Conservation (phyloP, 2,888 invertebrate genomes). For the Acrocyrtus sp. region DNA sequence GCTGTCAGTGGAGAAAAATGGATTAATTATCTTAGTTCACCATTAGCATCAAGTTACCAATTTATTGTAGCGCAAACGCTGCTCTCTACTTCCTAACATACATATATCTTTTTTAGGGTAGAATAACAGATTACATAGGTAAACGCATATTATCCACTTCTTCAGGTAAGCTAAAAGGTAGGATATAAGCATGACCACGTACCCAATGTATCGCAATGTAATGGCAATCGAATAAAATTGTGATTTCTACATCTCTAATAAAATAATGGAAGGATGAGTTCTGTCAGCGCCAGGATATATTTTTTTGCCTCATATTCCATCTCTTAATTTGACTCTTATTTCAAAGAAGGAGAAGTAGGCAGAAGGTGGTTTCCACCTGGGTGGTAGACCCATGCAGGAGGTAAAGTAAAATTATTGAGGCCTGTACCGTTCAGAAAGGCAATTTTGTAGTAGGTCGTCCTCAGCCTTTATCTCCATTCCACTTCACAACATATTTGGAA, state of each 20-base stretch:
- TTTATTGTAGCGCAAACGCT: neutral
- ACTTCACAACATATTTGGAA: neutral
- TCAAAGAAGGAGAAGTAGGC: too few relatives aligned
- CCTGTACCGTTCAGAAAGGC: too few relatives aligned
- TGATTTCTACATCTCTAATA: too few relatives aligned
- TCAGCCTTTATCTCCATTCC: neutral
- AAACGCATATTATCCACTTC: too few relatives aligned
- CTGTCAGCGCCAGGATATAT: neutral
- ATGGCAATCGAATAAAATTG: too few relatives aligned
- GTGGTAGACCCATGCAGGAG: constrained; percentile 1
- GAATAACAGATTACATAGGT: too few relatives aligned
- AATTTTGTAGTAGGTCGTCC: neutral
- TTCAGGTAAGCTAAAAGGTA: too few relatives aligned
- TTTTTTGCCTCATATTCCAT: neutral
- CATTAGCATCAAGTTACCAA: neutral
- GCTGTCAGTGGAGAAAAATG: neutral
- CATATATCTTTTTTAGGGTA: too few relatives aligned
- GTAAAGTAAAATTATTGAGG: neutral
- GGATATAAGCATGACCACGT: too few relatives aligned
- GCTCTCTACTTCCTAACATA: too few relatives aligned
- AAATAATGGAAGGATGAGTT: neutral
- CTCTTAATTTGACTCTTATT: constrained; percentile 18
- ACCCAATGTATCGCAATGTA: too few relatives aligned
- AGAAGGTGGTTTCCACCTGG: constrained; percentile 2
- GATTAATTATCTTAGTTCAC: neutral